Evolutionary conservation across 2,888 invertebrate species (phyloP), one percentile per base, ranked within the genome.

Genomic region (Cetonia aurata): DNA sequence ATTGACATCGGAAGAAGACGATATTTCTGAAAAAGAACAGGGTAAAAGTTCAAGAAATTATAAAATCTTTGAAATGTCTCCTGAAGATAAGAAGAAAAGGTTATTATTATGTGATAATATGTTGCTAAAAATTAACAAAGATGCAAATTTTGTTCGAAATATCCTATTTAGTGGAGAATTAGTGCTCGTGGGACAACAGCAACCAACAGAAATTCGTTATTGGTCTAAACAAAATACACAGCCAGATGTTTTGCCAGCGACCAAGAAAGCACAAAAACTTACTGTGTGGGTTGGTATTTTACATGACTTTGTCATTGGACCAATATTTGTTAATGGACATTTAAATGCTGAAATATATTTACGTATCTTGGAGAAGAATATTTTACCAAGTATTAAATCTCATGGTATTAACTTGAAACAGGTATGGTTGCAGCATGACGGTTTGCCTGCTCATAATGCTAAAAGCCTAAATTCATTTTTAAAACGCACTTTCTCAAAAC

Each of bases 301-400:
- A 53, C 19, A 25, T 53, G n/a, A 53, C 25, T 9, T 12, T 10
- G 19, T 53, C 4, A 31, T 56, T 37, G 56, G 56, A 6, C 33
- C 56, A 56, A 15, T 57, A 17, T 57, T 57, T 57, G 37, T 41
- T 15, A 41, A 57, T 57, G 57, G 57, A 41, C 57, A 57, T 57
- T 57, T 57, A 41, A 41, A 37, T 57, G 37, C 57, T 12, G 41
- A 15, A 57, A 57, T 41, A 17, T 41, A 57, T 57, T 15, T 41
- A 57, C 41, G 41, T 6, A 13, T 57, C 13, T 57, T 57, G 15
- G 37, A 41, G 15, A 41, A 57, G 15, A 10, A 57, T 57, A 57
- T 57, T 57, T 9, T 15, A 17, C 41, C 41, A 53, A n/a, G 53
- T 41, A 41, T 57, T 41, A 37, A 41, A 17, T 37, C 41, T 41